A percentile compares a stretch with the other conserved stretches of the same genome.
phyloP scores from a whole-genome alignment of 2,888 invertebrate species.

The Ganaspis brasiliensis region DNA sequence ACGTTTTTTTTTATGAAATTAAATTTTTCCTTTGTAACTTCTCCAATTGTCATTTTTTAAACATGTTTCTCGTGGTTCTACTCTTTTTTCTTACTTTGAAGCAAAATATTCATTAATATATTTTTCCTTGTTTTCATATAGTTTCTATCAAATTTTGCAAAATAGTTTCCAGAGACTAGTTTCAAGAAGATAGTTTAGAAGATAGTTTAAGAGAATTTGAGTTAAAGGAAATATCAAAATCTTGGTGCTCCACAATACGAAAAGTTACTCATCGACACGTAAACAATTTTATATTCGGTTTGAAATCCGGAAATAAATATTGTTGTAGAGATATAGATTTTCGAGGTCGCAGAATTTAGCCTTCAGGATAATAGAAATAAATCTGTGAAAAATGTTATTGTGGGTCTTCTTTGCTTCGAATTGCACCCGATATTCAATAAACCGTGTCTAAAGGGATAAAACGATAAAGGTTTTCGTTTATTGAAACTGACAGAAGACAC shows the following conservation, averaged over 20 bases:
- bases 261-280: slow-evolving; percentile 27
- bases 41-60: no score
- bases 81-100: no score
- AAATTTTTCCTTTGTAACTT: no score
- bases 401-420: slow-evolving; percentile 16
- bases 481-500: slow-evolving; percentile 2
- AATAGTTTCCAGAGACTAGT: no score
- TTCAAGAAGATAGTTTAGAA: no score
- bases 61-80: no score
- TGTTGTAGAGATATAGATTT: not conserved
- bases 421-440: slow-evolving; percentile 23
- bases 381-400: slow-evolving; percentile 28
- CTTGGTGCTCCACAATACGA: not conserved
- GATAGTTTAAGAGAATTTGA: not conserved
- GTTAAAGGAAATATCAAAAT: no score
- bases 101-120: no score
- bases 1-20: no score
- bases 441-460: slow-evolving; percentile 16
- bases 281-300: slow-evolving; percentile 27
- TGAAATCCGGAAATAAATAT: slow-evolving; percentile 39
- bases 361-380: slow-evolving; percentile 25
- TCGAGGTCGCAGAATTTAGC: slow-evolving; percentile 27
- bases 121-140: no score
- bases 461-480: slow-evolving; percentile 22
- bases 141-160: no score